Percentiles rank a stretch among this genome's conserved stretches.
Evolutionary conservation across 2,113 vertebrate genomes (phyloP).

Genomic region (Pogona vitticeps): DNA sequence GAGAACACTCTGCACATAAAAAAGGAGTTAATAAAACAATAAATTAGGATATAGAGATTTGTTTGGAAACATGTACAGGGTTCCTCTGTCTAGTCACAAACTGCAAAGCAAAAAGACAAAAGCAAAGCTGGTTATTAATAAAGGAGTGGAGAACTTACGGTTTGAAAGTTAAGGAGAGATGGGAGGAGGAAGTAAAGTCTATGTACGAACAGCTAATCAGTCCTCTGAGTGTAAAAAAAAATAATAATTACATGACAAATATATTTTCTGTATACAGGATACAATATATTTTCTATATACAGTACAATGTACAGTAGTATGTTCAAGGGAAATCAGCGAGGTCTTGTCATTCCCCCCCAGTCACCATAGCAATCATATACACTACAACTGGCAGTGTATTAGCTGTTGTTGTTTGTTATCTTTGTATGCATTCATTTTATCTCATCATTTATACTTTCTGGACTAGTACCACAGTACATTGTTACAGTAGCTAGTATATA

Average conservation of each 20-base stretch:
- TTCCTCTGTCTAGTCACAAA: not conserved
- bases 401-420: not conserved
- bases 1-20: not conserved
- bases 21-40: slow-evolving; percentile 12
- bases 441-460: not conserved
- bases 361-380: not conserved
- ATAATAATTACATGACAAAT: too few species aligned
- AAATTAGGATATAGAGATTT: not conserved
- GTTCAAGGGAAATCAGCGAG: not conserved
- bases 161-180: not conserved
- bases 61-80: not conserved
- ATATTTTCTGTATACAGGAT: not conserved
- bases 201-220: not conserved
- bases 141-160: not conserved
- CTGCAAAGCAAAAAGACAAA: not conserved
- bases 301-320: not conserved
- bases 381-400: not conserved
- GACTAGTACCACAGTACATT: not conserved
- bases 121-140: not conserved
- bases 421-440: not conserved
- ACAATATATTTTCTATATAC: not conserved
- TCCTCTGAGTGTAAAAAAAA: not conserved
- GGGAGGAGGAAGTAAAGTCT: not conserved
- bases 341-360: not conserved
- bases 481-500: not conserved